Base-by-base conservation (phyloP, 2,888 invertebrate species). In the Strigamia transsilvanica region DNA sequence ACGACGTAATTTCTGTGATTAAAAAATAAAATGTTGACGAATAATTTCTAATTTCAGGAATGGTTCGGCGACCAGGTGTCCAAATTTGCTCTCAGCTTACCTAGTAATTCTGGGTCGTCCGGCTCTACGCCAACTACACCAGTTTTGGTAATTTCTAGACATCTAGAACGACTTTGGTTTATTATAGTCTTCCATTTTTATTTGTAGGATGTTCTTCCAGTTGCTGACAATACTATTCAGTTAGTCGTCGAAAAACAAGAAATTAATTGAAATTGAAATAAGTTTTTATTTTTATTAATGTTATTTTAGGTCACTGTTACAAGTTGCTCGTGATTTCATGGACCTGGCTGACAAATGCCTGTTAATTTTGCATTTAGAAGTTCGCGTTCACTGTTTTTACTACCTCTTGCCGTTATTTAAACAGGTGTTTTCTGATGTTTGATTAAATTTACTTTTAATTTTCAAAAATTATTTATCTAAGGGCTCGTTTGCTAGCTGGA, bases 371-470 rank as follows among this genome's bases (percentile, higher is more conserved):
- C 98, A 98, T 90, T 90, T 98, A 85, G 98, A 99, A 91, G 94
- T 94, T 83, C 91, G 97, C 83, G 97, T 98, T 73, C 97, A 97
- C 87, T 98, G 98, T 88, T 98, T 98, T 90, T 96, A 96, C 90
- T 97, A 96, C 89, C 90, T 98, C 84, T 91, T 92, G 83, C 92
- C 93, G 4, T 88, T 91, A 61, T 89, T 90, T 27, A 87, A 88
- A 84, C 88, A 88, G 85, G 87, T 83, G 9, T 79, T 51, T 4
- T 51, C 7, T 56, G 6, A 21, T 56, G 7, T n/a, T 18, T 18
- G 7, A 56, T 56, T 56, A 18, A 56, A 56, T 18, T 56, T n/a
- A 27, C 77, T 6, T 77, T 21, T 23, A 3, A 23, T 77, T 32
- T 21, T 2, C 9, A 21, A 15, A 15, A 15, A 7, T 4, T 23